A percentile compares a stretch with the other conserved stretches of the same genome.
Conservation (phyloP, 2,888 invertebrate genomes). For the Polydrusus pterygomalis region DNA sequence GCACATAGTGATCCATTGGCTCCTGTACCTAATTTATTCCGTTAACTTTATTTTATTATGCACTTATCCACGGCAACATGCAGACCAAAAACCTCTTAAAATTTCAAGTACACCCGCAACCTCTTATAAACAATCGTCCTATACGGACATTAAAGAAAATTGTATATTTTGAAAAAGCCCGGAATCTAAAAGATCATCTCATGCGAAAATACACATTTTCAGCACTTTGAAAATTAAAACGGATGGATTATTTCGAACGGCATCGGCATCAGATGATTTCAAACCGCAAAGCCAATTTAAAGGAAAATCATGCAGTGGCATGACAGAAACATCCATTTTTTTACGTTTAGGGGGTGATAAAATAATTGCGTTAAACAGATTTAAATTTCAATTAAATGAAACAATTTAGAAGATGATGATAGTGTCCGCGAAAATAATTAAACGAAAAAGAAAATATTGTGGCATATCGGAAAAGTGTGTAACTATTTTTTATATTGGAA, state of each 20-base stretch:
- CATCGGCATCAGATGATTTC: too few relatives aligned
- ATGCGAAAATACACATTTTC: constrained; percentile 45
- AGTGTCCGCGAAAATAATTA: too few relatives aligned
- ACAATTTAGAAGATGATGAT: too few relatives aligned
- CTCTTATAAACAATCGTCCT: constrained; percentile 28
- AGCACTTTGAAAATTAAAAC: constrained; percentile 50
- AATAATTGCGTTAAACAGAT: too few relatives aligned
- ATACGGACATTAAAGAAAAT: constrained; percentile 38
- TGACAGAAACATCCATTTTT: not conserved
- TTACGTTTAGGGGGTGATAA: too few relatives aligned
- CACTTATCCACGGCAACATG: constrained; percentile 3
- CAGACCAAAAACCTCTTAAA: not conserved
- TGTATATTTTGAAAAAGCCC: constrained; percentile 26
- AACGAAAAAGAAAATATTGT: too few relatives aligned
- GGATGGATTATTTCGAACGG: constrained; percentile 41
- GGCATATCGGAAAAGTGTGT: too few relatives aligned
- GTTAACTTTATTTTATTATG: not conserved
- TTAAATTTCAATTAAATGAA: too few relatives aligned
- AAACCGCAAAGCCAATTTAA: constrained; percentile 4
- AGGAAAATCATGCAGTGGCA: constrained; percentile 29
- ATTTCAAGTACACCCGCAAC: constrained; percentile 23
- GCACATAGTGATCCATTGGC: too few relatives aligned
- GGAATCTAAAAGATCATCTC: constrained; percentile 49
- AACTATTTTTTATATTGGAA: too few relatives aligned
- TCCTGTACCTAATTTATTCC: too few relatives aligned